These are phyloP conservation scores for Seira ritae DNA, from an alignment of 2,888 invertebrate species.

Conservation along the genomic window DNA sequence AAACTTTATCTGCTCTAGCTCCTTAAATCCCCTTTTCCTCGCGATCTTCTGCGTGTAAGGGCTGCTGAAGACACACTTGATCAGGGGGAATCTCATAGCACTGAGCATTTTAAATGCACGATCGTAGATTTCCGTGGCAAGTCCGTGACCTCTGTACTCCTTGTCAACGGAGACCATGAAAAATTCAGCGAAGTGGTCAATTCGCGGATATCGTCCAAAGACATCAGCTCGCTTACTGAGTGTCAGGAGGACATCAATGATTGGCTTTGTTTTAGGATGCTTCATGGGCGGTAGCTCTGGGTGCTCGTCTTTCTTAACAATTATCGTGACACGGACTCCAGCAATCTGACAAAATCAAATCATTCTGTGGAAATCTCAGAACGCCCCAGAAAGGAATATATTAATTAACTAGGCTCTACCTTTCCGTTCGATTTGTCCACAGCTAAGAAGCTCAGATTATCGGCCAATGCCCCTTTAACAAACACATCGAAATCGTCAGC, in stretches of 20 bases:
- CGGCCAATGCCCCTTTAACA: slow-evolving; percentile 18
- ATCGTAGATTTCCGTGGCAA: slow-evolving; percentile 59
- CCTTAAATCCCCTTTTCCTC: slow-evolving; percentile 51
- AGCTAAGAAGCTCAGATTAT: slow-evolving; percentile 60
- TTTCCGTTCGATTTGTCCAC: slow-evolving; percentile 51
- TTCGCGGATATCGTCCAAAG: slow-evolving; percentile 45
- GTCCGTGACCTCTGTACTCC: slow-evolving; percentile 53
- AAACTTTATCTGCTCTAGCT: slow-evolving; percentile 38
- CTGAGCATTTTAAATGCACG: slow-evolving; percentile 50
- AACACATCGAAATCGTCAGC: slow-evolving; percentile 51
- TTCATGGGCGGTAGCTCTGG: slow-evolving; percentile 25
- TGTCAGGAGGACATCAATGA: slow-evolving; percentile 23
- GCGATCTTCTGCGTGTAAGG: slow-evolving; percentile 61
- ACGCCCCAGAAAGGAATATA: background rate
- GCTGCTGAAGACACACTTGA: slow-evolving; percentile 58
- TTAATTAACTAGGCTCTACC: slow-evolving; percentile 31
- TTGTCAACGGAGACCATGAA: slow-evolving; percentile 60
- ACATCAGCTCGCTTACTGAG: slow-evolving; percentile 39
- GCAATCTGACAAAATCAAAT: slow-evolving; percentile 37
- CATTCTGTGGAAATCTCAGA: background rate
- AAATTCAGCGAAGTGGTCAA: slow-evolving; percentile 55
- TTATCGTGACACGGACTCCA: slow-evolving; percentile 39
- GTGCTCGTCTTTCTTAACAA: slow-evolving; percentile 27
- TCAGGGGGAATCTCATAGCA: slow-evolving; percentile 50
- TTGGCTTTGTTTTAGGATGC: background rate